Evolutionary conservation across 1,140 invertebrate genomes (phyloP).

Genomic region (Trichoplusia ni): DNA sequence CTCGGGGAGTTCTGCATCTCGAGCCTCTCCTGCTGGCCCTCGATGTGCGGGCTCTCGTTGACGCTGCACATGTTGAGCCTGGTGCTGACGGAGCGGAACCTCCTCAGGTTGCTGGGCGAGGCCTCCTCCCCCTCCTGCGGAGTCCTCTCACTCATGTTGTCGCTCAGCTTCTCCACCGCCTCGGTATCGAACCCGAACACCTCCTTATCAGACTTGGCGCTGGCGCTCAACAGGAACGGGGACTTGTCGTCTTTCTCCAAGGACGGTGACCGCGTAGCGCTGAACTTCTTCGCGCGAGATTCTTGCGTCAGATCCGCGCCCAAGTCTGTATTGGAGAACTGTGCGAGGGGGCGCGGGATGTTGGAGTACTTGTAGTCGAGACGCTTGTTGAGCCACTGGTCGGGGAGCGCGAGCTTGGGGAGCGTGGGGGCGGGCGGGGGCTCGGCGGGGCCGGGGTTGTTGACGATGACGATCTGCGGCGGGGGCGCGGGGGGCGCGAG

Average conservation of each 20-base stretch:
- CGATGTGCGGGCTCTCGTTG: conserved; percentile 57
- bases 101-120: conserved; percentile 65
- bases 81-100: conserved; percentile 73
- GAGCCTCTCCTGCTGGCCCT: conserved; percentile 60
- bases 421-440: conserved; percentile 35
- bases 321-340: conserved; percentile 62
- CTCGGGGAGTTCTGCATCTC: conserved; percentile 77
- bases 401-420: conserved; percentile 63
- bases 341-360: conserved; percentile 62
- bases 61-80: conserved; percentile 74
- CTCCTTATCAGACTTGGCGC: conserved; percentile 50
- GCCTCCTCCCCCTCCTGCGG: conserved; percentile 56
- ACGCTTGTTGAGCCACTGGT: conserved; percentile 70
- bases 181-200: conserved; percentile 71
- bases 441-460: conserved; percentile 40
- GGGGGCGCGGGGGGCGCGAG: conserved; percentile 38
- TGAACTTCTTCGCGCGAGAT: conserved; percentile 69
- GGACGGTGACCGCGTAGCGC: conserved; percentile 75
- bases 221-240: conserved; percentile 62
- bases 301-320: conserved; percentile 61
- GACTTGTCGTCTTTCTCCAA: conserved; percentile 79
- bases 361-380: conserved; percentile 66
- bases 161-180: conserved; percentile 55
- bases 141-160: conserved; percentile 43
- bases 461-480: conserved; percentile 64